Conservation (phyloP, 2,888 invertebrate species). For the Melanophora roralis region DNA sequence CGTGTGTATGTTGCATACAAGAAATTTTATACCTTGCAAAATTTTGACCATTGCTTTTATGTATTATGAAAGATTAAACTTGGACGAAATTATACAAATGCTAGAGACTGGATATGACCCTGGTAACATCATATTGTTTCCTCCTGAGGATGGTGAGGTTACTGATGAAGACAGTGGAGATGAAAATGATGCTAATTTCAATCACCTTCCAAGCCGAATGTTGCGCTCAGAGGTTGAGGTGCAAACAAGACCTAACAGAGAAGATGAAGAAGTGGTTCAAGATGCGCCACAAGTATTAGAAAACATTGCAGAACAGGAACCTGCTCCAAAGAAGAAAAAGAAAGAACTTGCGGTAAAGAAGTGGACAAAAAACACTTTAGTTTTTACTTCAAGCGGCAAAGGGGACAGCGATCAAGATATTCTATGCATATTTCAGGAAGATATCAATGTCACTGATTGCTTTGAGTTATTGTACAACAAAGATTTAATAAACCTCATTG, state of each 20-base stretch:
- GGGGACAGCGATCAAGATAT: background rate
- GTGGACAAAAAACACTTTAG: background rate
- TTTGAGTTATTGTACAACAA: too few species aligned
- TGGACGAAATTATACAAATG: constrained; percentile 48
- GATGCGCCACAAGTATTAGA: background rate
- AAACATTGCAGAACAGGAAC: background rate
- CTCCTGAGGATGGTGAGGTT: constrained; percentile 58
- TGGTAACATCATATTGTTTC: constrained; percentile 56
- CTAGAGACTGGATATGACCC: constrained; percentile 40
- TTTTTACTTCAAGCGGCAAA: background rate
- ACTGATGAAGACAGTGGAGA: constrained; percentile 56
- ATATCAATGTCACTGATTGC: too few species aligned
- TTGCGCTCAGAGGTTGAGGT: background rate
- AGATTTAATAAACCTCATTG: too few species aligned
- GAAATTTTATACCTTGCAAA: background rate
- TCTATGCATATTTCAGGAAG: background rate
- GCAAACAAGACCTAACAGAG: background rate
- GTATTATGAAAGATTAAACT: constrained; percentile 38
- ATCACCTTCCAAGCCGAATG: background rate
- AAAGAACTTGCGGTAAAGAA: background rate
- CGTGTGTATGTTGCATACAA: background rate
- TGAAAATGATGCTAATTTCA: background rate
- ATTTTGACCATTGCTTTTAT: background rate
- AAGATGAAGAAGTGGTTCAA: constrained; percentile 1
- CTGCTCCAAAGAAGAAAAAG: constrained; percentile 5